Base-by-base conservation (phyloP, 2,113 vertebrate genomes). In the Urocynchramus pylzowi region DNA sequence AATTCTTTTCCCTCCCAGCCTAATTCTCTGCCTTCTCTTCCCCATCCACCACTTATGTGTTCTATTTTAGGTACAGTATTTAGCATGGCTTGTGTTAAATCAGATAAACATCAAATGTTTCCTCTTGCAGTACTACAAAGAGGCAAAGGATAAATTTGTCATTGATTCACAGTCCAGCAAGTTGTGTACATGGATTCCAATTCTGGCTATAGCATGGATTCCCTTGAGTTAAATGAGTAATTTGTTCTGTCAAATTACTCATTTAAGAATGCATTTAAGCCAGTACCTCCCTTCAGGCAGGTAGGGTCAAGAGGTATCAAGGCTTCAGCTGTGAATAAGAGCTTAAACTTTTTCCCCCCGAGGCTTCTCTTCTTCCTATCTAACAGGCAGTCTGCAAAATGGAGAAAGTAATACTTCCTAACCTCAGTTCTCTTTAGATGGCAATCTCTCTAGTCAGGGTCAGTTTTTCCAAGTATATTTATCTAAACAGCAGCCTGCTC, bases 51-150 rank as follows among this genome's bases (percentile, higher is more conserved):
- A 41, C n/a, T 80, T 91, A 77, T 57, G 73, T 92, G 60, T 95
- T 97, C 69, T 52, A n/a, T 37, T 88, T 96, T 74, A 84, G 78
- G 83, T 84, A 64, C 17, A 57, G 23, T 93, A 93, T 84, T 98
- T 97, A 96, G 85, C 95, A 76, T 87, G 78, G 90, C 78, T 80
- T 89, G 61, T 97, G 91, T 97, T 97, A 86, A 93, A 93, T 68
- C 80, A 84, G 52, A 71, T 90, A 79, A 97, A 91, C 73, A 44
- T 95, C 77, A 96, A 49, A 47, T 53, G 8, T 39, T 84, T 74
- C 54, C 68, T 42, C 35, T 49, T 89, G 65, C 84, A 31, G 52
- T 35, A 4, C 21, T n/a, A 50, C 39, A 64, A 49, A 70, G 53
- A 90, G 63, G 53, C 39, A 63, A 78, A 90, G 80, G 49, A 88